A percentile compares a stretch with the other conserved stretches of the same genome.
Conservation (phyloP, 2,113 vertebrate species). For the Butorides virescens region DNA sequence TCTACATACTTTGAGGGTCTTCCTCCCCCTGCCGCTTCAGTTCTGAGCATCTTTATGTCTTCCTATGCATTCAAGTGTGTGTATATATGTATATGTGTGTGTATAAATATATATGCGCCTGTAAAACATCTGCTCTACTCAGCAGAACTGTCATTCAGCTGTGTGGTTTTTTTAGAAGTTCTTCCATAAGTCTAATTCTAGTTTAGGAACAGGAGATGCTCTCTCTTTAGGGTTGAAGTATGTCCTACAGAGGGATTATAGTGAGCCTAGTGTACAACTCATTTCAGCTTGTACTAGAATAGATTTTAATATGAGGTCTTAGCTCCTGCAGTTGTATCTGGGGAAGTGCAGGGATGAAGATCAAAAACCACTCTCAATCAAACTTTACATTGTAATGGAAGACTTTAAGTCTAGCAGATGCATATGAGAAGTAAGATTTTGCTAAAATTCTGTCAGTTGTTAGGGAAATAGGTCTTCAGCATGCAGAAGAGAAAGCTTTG, state of each 20-base stretch:
- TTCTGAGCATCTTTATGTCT: not conserved
- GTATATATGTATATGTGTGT: not conserved
- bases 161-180: not conserved
- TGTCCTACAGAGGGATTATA: not conserved
- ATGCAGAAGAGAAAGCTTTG: not conserved
- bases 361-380: not conserved
- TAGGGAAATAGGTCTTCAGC: not conserved
- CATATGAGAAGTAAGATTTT: not conserved
- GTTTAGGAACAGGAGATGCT: not conserved
- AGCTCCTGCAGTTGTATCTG: not conserved
- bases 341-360: not conserved
- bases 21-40: fast-evolving
- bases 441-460: not conserved
- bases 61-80: not conserved
- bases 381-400: not conserved
- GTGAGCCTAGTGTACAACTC: not conserved
- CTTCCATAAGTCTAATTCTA: not conserved
- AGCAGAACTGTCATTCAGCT: not conserved
- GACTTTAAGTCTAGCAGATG: not conserved
- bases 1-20: not conserved
- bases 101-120: not conserved
- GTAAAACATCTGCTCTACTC: not conserved
- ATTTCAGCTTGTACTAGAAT: not conserved
- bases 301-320: not conserved
- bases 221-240: not conserved